Evolutionary conservation across 1,140 invertebrate species (phyloP), one percentile per base, ranked within the genome.

Genomic region (Drosophila ironensis): DNA sequence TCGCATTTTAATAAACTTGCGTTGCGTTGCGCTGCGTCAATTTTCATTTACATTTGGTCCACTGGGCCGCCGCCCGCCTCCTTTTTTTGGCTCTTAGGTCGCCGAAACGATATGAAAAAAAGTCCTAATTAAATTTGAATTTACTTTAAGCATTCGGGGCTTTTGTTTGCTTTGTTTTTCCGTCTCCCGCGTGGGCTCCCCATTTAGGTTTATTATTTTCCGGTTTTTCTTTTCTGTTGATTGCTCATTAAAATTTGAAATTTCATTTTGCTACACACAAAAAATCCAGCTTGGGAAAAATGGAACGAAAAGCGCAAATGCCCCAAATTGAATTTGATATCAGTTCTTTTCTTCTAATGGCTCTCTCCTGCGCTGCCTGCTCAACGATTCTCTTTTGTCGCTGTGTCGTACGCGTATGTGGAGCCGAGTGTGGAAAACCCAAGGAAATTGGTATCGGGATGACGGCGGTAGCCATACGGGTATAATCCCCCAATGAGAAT

Each of bases 71-170:
- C 48, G 16, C 33, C 37, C 51, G n/a, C 11, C 16, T 12, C 7
- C 27, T 9, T 16, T 8, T 2, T 4, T 8, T 35, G 14, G n/a
- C 16, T 44, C 19, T 44, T 30, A 27, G 19, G 41, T 27, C 41
- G n/a, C 47, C 51, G 50, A 57, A 82, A 73, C 68, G 52, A 84
- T 74, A 61, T 52, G 37, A 30, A 61, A 81, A 81, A 76, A 77
- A 84, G 64, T 84, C 80, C 78, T 84, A 84, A 84, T 84, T 84
- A 84, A 86, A 84, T 84, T 84, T 78, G 76, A 84, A 84, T 86
- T 84, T 86, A 86, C 80, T 84, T 78, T 84, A 84, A 86, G 73
- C 80, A 78, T 78, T 81, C 42, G 64, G 78, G 61, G 59, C 73
- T 84, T n/a, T 84, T 84, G 80, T 86, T 74, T 78, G 70, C 74